Evolutionary conservation across 2,888 invertebrate species (phyloP).

Genomic region (Microdon myrmicae): DNA sequence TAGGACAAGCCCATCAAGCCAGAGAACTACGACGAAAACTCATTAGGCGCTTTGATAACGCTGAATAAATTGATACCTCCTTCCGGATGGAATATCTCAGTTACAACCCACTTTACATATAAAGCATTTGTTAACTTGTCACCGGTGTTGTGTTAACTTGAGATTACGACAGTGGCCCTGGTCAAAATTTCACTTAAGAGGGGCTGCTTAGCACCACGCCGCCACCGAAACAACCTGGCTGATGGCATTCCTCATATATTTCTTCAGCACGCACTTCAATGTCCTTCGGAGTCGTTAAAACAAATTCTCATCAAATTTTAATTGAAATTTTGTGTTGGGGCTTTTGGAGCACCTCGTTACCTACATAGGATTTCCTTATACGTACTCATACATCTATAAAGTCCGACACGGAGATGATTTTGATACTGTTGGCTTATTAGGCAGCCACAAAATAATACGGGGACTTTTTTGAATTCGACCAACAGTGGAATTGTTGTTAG

Average conservation of each 20-base stretch:
- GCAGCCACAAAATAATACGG: no score
- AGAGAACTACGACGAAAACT: slow-evolving; percentile 30
- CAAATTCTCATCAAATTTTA: slow-evolving; percentile 42
- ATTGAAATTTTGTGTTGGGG: slow-evolving; percentile 31
- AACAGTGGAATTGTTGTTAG: no score
- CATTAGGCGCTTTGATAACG: slow-evolving; percentile 49
- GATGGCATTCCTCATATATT: slow-evolving; percentile 21
- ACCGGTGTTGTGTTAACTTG: slow-evolving; percentile 22
- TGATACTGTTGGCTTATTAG: no score
- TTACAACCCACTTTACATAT: not conserved
- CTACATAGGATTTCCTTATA: no score
- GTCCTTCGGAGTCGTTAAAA: slow-evolving; percentile 19
- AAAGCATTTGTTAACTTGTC: slow-evolving; percentile 43
- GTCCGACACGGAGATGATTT: no score
- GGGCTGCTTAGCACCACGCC: slow-evolving; percentile 17
- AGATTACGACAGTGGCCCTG: not conserved
- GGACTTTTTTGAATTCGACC: no score
- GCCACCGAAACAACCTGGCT: no score
- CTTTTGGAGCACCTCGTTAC: no score
- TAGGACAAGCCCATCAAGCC: slow-evolving; percentile 6
- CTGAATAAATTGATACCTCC: slow-evolving; percentile 49
- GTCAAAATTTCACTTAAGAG: slow-evolving; percentile 12
- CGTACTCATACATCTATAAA: no score
- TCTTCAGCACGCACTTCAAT: slow-evolving; percentile 25
- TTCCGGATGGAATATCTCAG: slow-evolving; percentile 37